Evolutionary conservation across 1,140 invertebrate genomes (phyloP).

Genomic region (Metaphire vulgaris): DNA sequence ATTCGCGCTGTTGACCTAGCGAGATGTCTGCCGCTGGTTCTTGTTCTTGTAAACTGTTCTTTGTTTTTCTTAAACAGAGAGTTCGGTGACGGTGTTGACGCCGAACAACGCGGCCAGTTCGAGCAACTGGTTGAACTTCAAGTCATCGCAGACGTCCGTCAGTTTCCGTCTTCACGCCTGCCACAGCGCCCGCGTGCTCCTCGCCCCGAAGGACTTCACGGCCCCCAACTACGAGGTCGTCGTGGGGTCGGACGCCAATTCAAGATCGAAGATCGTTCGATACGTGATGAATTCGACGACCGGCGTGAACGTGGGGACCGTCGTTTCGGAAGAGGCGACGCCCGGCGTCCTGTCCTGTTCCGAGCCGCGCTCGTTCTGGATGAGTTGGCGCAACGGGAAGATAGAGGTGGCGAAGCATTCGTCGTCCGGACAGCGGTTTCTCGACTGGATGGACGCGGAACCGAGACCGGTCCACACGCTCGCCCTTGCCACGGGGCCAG

Average conservation of each 20-base stretch:
- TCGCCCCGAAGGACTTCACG: background rate
- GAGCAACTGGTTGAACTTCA: background rate
- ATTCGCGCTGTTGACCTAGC: no score
- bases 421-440: background rate
- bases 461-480: background rate
- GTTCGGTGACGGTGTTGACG: background rate
- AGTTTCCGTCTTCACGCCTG: background rate
- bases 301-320: background rate
- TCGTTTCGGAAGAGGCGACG: background rate
- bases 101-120: background rate
- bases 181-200: background rate
- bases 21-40: no score
- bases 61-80: no score
- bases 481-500: background rate
- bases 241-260: background rate
- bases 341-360: background rate
- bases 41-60: no score
- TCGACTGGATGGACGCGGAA: background rate
- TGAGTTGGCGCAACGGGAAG: slow-evolving; percentile 4
- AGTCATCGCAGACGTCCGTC: background rate
- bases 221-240: background rate
- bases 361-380: background rate
- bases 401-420: background rate
- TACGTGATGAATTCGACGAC: background rate
- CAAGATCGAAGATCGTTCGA: background rate